These are phyloP conservation scores for Leptothorax acervorum DNA, from an alignment of 2,888 invertebrate genomes.

Conservation along the genomic window DNA sequence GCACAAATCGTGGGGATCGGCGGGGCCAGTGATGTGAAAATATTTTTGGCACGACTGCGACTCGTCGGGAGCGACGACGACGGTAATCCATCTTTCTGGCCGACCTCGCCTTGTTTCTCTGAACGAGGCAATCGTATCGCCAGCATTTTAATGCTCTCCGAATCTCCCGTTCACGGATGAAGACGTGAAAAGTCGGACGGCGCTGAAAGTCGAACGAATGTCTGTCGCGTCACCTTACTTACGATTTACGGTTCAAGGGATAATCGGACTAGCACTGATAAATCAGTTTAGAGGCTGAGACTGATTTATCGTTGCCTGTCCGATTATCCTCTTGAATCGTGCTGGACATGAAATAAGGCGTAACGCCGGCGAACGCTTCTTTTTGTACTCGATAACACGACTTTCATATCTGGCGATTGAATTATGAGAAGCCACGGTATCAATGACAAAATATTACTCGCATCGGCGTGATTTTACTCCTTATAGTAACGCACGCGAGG, in stretches of 20 bases:
- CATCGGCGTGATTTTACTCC: constrained; percentile 8
- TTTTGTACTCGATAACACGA: constrained; percentile 12
- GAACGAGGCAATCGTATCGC: constrained; percentile 20
- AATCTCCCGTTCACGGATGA: neutral
- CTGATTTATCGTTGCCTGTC: constrained; percentile 1
- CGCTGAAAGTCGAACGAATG: neutral
- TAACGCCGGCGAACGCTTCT: neutral
- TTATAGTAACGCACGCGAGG: neutral
- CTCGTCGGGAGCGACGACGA: constrained; percentile 25
- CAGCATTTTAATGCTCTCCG: neutral
- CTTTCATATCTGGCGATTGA: neutral
- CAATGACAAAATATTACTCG: constrained; percentile 14
- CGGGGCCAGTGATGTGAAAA: constrained; percentile 34
- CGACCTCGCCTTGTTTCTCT: constrained; percentile 8
- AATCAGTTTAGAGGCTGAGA: neutral
- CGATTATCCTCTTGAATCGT: neutral
- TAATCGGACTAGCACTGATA: constrained; percentile 8
- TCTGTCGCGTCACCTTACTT: neutral
- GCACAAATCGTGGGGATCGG: constrained; percentile 46
- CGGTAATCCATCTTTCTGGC: constrained; percentile 51
- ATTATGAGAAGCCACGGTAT: neutral
- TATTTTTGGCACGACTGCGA: constrained; percentile 65
- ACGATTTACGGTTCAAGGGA: neutral
- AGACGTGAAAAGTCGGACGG: neutral
- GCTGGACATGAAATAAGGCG: neutral